These are phyloP conservation scores for Limnephilus auricula DNA, from an alignment of 2,888 invertebrate genomes.

Conservation along the genomic window DNA sequence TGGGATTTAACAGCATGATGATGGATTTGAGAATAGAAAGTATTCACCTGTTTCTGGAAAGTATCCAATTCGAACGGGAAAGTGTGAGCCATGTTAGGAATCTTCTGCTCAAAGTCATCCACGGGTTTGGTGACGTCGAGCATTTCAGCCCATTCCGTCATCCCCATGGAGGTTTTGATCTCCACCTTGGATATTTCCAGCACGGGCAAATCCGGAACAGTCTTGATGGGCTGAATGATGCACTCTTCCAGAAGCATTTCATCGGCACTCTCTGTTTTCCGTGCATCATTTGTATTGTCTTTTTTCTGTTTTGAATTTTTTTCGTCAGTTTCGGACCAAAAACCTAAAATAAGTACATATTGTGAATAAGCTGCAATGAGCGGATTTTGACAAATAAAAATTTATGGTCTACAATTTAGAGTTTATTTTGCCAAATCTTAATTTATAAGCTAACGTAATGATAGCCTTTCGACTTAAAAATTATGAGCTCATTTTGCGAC, in stretches of 20 bases:
- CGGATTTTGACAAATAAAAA: not conserved
- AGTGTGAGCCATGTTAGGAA: conserved; percentile 90
- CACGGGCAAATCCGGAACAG: conserved; percentile 79
- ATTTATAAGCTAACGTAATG: no score
- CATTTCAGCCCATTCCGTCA: conserved; percentile 92
- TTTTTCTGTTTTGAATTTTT: conserved; percentile 61
- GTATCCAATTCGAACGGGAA: conserved; percentile 96
- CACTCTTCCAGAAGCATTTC: conserved; percentile 74
- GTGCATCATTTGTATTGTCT: conserved; percentile 41
- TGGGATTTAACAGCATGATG: not conserved
- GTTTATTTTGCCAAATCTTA: not conserved
- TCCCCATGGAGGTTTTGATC: conserved; percentile 72
- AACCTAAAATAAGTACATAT: conserved; percentile 69
- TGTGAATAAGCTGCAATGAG: not conserved
- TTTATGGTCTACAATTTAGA: not conserved
- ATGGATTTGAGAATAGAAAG: not conserved
- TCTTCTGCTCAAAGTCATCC: conserved; percentile 86
- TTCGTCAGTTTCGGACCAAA: conserved; percentile 75
- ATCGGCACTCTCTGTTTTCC: conserved; percentile 69
- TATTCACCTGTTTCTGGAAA: conserved; percentile 93
- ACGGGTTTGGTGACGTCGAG: conserved; percentile 90
- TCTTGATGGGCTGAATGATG: conserved; percentile 72
- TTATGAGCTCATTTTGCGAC: not conserved
- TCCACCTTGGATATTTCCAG: conserved; percentile 82
- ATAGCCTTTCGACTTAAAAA: no score